Evolutionary conservation across 2,113 vertebrate genomes (phyloP).

Genomic region (Callipepla californica): DNA sequence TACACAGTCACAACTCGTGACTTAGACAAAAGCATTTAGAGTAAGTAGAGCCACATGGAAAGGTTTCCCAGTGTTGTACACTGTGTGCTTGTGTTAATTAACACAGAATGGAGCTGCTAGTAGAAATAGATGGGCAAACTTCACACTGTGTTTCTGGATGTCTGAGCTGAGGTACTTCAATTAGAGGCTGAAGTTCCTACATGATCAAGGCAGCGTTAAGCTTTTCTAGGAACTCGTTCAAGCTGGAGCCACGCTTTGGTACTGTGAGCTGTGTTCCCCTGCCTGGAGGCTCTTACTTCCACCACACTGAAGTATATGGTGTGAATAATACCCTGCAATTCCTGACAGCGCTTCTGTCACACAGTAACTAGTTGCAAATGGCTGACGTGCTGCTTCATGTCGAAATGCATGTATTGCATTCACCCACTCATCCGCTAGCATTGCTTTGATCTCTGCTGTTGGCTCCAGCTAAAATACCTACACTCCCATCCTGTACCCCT

Average conservation of each 20-base stretch:
- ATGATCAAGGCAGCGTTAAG: not conserved
- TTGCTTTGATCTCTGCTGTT: not conserved
- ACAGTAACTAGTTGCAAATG: not conserved
- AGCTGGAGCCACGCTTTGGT: not conserved
- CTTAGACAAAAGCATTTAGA: not conserved
- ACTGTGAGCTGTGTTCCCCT: not conserved
- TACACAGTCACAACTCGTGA: not conserved
- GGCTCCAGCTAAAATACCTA: not conserved
- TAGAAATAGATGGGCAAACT: not conserved
- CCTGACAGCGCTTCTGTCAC: not conserved
- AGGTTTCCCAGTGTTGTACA: not conserved
- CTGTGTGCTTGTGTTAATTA: not conserved
- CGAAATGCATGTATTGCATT: not conserved
- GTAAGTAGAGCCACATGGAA: not conserved
- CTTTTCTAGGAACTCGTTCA: not conserved
- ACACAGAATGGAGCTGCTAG: not conserved
- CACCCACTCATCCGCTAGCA: not conserved
- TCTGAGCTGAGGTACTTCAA: not conserved
- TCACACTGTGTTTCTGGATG: not conserved
- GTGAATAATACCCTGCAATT: not conserved
- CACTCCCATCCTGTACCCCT: not conserved
- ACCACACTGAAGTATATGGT: rapidly evolving
- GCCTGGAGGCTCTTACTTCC: not conserved
- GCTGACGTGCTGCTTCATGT: not conserved
- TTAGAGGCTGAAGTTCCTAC: not conserved